Evolutionary conservation across 1,140 invertebrate species (phyloP).

Genomic region (Bombus waltoni): DNA sequence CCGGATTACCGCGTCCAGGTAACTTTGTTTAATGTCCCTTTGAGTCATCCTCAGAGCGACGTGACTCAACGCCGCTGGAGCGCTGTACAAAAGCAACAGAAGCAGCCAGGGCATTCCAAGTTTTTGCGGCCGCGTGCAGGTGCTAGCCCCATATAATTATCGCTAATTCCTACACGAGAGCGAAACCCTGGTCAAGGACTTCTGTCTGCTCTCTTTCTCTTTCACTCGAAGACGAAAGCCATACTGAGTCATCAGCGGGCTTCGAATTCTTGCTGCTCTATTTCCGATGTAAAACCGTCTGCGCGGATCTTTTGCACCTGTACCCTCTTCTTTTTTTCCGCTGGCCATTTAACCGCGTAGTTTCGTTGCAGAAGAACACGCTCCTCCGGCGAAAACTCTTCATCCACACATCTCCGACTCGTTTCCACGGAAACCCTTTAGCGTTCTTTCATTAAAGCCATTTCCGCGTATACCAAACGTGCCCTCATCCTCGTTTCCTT

Average conservation of each 20-base stretch:
- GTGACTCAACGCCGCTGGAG: neutral
- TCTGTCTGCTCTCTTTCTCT: slow-evolving; percentile 41
- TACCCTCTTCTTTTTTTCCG: neutral
- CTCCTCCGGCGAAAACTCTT: neutral
- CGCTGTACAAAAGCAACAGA: neutral
- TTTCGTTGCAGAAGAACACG: neutral
- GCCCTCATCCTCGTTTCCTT: neutral
- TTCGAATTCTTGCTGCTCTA: slow-evolving; percentile 43
- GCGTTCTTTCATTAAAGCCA: neutral
- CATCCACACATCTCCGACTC: neutral
- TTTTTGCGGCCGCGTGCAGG: slow-evolving; percentile 70
- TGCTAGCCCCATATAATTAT: slow-evolving; percentile 71
- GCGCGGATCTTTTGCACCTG: slow-evolving; percentile 57
- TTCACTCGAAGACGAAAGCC: slow-evolving; percentile 36
- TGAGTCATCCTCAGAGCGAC: neutral
- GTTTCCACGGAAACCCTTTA: neutral
- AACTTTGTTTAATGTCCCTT: neutral
- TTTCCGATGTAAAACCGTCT: slow-evolving; percentile 56
- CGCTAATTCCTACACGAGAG: slow-evolving; percentile 71
- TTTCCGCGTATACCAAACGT: neutral
- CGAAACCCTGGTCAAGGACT: slow-evolving; percentile 69
- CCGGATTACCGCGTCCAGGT: neutral
- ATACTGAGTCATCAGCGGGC: slow-evolving; percentile 62
- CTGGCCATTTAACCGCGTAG: slow-evolving; percentile 28
- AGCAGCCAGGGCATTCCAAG: slow-evolving; percentile 6